These are phyloP conservation scores for Apamea crenata DNA, from an alignment of 2,888 invertebrate species.

Conservation along the genomic window DNA sequence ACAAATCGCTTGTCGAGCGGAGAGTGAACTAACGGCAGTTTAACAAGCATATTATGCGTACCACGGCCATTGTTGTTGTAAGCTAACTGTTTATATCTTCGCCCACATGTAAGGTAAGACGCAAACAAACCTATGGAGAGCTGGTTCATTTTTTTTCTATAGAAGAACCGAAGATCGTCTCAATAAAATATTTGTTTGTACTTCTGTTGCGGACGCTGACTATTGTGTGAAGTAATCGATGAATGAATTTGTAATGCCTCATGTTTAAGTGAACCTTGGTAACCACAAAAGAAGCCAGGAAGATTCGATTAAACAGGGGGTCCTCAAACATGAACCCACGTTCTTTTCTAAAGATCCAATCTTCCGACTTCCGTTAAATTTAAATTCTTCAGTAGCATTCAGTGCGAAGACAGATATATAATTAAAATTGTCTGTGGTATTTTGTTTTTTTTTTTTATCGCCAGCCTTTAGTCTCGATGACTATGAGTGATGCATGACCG, in stretches of 20 bases:
- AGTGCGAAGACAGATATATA: constrained; percentile 26
- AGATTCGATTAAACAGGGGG: neutral
- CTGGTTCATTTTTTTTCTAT: constrained; percentile 26
- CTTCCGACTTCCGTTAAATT: neutral
- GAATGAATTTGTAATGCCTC: neutral
- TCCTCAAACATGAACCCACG: neutral
- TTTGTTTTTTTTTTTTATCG: constrained; percentile 19
- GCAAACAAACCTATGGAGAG: constrained; percentile 27
- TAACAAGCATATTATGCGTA: constrained; percentile 61
- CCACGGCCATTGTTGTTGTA: constrained; percentile 65
- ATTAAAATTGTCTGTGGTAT: constrained; percentile 23
- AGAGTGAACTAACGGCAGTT: constrained; percentile 66
- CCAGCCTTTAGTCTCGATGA: constrained; percentile 48
- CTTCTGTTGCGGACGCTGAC: neutral
- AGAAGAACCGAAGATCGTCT: neutral
- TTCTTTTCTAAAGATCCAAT: neutral
- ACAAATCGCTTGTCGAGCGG: constrained; percentile 60
- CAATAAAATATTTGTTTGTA: neutral
- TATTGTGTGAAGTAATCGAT: neutral
- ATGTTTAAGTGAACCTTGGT: neutral
- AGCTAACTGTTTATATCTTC: constrained; percentile 68
- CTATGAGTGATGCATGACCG: constrained; percentile 51
- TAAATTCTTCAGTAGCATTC: neutral
- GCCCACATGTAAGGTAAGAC: constrained; percentile 53
- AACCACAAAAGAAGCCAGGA: neutral